These are phyloP conservation scores for Rhagonycha lutea DNA, from an alignment of 2,888 invertebrate genomes.

Conservation along the genomic window DNA sequence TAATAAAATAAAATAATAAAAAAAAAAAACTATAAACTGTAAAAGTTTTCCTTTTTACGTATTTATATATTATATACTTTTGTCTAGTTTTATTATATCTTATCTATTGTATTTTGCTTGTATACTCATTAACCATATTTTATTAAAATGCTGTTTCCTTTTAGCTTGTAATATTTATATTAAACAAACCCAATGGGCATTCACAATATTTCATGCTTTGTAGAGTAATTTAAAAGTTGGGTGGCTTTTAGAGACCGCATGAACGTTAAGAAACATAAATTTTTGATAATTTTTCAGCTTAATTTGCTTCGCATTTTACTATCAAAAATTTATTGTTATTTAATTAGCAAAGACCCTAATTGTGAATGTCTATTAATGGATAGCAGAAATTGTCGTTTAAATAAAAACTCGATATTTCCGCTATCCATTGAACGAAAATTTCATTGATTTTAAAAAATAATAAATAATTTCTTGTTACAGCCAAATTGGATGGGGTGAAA, in stretches of 20 bases:
- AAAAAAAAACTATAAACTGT: background rate
- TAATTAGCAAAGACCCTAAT: background rate
- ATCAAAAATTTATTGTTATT: background rate
- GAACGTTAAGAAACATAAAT: background rate
- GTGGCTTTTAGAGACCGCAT: background rate
- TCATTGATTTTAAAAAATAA: slow-evolving; percentile 3
- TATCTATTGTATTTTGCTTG: background rate
- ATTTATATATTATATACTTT: background rate
- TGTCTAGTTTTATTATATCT: background rate
- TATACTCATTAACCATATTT: background rate
- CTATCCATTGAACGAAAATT: background rate
- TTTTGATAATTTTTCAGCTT: background rate
- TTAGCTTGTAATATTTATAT: slow-evolving; percentile 15
- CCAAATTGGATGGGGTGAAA: slow-evolving; percentile 97
- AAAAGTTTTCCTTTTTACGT: background rate
- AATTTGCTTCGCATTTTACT: background rate
- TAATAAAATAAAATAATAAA: background rate
- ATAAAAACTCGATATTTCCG: background rate
- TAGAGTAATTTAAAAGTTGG: slow-evolving; percentile 6
- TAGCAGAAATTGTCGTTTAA: background rate
- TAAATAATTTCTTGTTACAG: slow-evolving; percentile 63
- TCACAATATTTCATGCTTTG: slow-evolving; percentile 8
- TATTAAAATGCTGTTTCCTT: slow-evolving; percentile 15
- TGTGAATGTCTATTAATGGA: slow-evolving; percentile 1
- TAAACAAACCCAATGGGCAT: slow-evolving; percentile 6